Percentiles rank a stretch among this genome's conserved stretches.
These are phyloP conservation scores for Erythrolamprus reginae DNA, from an alignment of 2,113 vertebrate genomes.

Conservation along the genomic window DNA sequence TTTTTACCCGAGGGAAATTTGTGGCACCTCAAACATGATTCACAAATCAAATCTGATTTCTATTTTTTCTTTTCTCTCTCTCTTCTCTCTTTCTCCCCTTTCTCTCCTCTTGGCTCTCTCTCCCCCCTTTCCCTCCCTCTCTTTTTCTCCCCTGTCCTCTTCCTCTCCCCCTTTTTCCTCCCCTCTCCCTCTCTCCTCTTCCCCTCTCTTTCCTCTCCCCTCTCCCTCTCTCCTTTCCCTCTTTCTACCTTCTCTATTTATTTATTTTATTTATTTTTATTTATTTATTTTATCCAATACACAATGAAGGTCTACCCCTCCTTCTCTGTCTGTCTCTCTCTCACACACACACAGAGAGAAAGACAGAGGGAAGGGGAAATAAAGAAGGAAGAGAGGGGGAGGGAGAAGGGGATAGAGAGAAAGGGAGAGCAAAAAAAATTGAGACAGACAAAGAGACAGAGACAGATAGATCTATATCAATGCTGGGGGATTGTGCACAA, in stretches of 20 bases:
- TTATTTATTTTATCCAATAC: no score
- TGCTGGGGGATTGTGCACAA: not conserved
- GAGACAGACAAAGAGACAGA: not conserved
- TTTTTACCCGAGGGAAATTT: not conserved
- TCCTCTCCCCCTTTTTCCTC: no score
- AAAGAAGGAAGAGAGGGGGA: no score
- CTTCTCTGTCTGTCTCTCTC: not conserved
- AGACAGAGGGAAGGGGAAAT: no score
- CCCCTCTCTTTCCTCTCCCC: no score
- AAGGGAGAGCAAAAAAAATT: accelerated
- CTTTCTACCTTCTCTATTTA: no score
- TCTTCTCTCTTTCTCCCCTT: accelerated
- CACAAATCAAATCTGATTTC: not conserved
- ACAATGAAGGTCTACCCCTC: no score
- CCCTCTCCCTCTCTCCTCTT: no score
- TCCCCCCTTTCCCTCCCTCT: no score
- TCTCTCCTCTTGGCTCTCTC: not conserved
- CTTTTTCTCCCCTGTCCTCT: not conserved
- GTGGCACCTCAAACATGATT: not conserved
- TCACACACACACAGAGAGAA: not conserved
- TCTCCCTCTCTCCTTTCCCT: no score
- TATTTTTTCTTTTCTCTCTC: not conserved
- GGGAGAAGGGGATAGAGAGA: not conserved
- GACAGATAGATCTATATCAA: not conserved
- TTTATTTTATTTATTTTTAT: no score